Percentiles rank a stretch among this genome's conserved stretches.
phyloP scores from a whole-genome alignment of 1,140 invertebrate genomes.

The Ridgeia piscesae region DNA sequence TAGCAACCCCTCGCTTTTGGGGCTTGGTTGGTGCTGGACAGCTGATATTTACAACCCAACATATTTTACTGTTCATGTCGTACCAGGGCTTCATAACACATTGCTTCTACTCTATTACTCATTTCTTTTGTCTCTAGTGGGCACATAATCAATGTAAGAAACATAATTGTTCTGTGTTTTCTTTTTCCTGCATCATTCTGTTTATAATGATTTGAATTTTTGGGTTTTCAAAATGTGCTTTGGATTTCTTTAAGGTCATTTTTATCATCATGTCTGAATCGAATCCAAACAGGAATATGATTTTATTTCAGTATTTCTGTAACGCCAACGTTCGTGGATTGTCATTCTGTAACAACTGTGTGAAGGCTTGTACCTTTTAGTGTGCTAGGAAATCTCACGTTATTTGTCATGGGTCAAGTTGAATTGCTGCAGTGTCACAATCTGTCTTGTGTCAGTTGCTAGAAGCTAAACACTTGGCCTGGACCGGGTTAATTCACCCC shows the following conservation, averaged over 20 bases:
- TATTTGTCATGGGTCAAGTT: not conserved
- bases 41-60: not conserved
- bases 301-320: not conserved
- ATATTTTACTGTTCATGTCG: not conserved
- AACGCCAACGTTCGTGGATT: too few species aligned
- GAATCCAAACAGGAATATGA: not conserved
- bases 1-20: too few species aligned
- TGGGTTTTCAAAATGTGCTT: not conserved
- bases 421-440: not conserved
- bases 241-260: not conserved
- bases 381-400: not conserved
- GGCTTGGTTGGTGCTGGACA: not conserved
- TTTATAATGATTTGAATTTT: not conserved
- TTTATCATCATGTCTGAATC: not conserved
- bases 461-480: too few species aligned
- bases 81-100: not conserved
- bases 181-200: not conserved
- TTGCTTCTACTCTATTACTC: not conserved
- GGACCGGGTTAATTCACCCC: too few species aligned
- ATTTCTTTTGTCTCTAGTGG: not conserved
- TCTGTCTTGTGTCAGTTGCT: too few species aligned
- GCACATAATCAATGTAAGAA: not conserved
- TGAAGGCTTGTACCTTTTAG: not conserved
- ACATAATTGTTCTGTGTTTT: not conserved
- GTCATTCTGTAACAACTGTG: not conserved